Conservation (phyloP, 2,113 vertebrate species). For the Semicossyphus pulcher region DNA sequence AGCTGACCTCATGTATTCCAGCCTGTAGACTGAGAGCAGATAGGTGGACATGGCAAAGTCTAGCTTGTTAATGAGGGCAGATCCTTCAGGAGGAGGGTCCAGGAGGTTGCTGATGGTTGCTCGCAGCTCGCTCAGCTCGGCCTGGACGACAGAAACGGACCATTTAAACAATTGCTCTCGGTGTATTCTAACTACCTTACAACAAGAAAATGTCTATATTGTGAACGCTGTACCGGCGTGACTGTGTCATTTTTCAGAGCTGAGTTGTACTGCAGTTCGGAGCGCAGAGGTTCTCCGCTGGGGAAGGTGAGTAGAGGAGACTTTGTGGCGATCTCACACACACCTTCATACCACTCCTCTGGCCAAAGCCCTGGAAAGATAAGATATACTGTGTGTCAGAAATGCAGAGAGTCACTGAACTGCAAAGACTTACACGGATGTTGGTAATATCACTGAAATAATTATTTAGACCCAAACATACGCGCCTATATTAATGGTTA, state of each 20-base stretch:
- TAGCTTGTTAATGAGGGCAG: slow-evolving; percentile 93
- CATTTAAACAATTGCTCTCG: neutral
- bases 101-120: slow-evolving; percentile 94
- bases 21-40: slow-evolving; percentile 94
- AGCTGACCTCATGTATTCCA: slow-evolving; percentile 95
- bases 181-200: neutral
- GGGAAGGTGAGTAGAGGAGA: slow-evolving; percentile 96
- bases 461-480: too few species aligned
- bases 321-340: slow-evolving; percentile 97
- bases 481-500: too few species aligned
- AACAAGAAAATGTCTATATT: neutral
- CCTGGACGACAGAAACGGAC: slow-evolving; percentile 77
- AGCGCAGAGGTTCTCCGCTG: slow-evolving; percentile 95
- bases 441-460: too few species aligned
- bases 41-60: slow-evolving; percentile 99
- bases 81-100: slow-evolving; percentile 92
- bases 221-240: slow-evolving; percentile 84
- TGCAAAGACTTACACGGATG: too few species aligned
- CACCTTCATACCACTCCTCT: slow-evolving; percentile 97
- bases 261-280: slow-evolving; percentile 97
- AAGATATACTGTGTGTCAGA: neutral
- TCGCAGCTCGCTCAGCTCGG: slow-evolving; percentile 91
- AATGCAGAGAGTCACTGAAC: neutral
- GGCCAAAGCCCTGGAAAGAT: slow-evolving; percentile 92
- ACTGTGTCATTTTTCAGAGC: slow-evolving; percentile 98